phyloP scores from a whole-genome alignment of 2,797 vertebrate genomes.

The Paguma larvata region DNA sequence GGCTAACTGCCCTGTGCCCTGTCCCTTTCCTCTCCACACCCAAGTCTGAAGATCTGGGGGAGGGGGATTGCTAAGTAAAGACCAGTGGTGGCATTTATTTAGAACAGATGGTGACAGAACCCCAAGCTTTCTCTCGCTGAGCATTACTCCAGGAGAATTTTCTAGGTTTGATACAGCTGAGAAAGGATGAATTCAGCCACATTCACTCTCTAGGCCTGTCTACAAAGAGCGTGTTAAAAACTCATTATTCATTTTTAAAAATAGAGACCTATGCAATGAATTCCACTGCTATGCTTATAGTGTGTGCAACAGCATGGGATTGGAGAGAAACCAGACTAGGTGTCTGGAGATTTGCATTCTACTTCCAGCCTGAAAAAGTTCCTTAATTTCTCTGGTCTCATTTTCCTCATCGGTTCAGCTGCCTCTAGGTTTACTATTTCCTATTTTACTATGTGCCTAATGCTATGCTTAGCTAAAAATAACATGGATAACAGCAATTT shows the following conservation, averaged over 20 bases:
- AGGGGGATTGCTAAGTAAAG: constrained; percentile 70
- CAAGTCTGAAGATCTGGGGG: not conserved
- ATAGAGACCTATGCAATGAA: constrained; percentile 80
- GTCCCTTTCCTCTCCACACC: not conserved
- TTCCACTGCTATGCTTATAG: not conserved
- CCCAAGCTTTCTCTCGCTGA: constrained; percentile 55
- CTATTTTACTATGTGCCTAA: constrained; percentile 1
- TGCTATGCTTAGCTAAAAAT: not conserved
- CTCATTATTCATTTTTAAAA: constrained; percentile 84
- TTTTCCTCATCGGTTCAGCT: constrained; percentile 22
- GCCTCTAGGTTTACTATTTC: not conserved
- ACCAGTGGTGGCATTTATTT: constrained; percentile 68
- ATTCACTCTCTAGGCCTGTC: constrained; percentile 65
- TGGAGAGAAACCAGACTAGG: constrained; percentile 63
- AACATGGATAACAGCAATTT: not conserved
- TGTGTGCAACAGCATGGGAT: not conserved
- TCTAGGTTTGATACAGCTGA: constrained; percentile 72
- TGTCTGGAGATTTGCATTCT: constrained; percentile 61
- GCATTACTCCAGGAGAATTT: constrained; percentile 69
- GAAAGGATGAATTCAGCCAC: constrained; percentile 71
- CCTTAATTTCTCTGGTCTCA: constrained; percentile 28
- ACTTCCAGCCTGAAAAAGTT: constrained; percentile 57
- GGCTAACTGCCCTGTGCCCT: not conserved
- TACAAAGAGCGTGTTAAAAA: constrained; percentile 75
- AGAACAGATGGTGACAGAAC: constrained; percentile 75